phyloP scores from a whole-genome alignment of 2,797 vertebrate species.

The Liasis olivaceus region DNA sequence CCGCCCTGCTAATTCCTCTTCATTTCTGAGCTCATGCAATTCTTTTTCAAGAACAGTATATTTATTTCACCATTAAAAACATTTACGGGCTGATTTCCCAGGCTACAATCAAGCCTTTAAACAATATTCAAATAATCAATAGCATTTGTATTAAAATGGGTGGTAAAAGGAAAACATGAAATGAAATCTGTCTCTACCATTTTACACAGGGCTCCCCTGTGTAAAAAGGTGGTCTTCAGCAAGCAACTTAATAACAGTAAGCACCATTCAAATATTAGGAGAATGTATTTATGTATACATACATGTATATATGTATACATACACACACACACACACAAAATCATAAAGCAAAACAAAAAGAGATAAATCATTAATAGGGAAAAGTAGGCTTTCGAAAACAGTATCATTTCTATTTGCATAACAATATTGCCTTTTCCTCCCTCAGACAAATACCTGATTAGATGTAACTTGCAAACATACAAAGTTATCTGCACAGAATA shows the following conservation, averaged over 20 bases:
- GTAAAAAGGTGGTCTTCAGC: neutral
- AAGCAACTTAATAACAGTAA: neutral
- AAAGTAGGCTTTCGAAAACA: neutral
- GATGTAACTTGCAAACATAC: neutral
- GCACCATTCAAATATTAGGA: neutral
- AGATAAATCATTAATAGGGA: neutral
- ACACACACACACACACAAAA: neutral
- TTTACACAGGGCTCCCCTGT: neutral
- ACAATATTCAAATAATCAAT: neutral
- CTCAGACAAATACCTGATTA: neutral
- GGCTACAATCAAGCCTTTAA: neutral
- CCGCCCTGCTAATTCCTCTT: neutral
- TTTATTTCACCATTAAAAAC: neutral
- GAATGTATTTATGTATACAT: too few species aligned
- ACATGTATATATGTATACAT: too few species aligned
- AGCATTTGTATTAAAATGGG: neutral
- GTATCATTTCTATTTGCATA: neutral
- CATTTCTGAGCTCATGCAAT: neutral
- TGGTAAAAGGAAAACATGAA: neutral
- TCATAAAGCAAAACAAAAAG: neutral
- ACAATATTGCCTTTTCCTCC: neutral
- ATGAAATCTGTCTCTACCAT: neutral
- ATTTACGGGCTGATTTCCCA: neutral
- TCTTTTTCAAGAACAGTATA: neutral
- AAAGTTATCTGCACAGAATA: neutral